Evolutionary conservation across 2,888 invertebrate species (phyloP), one percentile per base, ranked within the genome.

Genomic region (Clistopyga incitator): DNA sequence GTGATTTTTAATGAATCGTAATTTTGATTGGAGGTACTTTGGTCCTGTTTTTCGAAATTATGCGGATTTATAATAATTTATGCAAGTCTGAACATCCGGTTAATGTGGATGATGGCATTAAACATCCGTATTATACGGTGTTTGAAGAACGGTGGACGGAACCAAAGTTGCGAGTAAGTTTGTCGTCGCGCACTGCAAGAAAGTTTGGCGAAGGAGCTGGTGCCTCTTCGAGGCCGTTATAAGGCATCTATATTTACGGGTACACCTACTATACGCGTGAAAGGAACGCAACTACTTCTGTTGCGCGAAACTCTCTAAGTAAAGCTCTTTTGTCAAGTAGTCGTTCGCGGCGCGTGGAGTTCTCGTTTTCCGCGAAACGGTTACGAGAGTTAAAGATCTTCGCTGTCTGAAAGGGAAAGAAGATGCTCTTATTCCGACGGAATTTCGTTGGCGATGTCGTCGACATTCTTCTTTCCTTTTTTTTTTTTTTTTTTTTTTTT

Each of bases 121-220:
- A 13, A 29, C 23, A 54, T 54, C 65, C 4, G 13, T 64, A 34
- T 75, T 75, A 20, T 54, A 23, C 64, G 20, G 18, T 42, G 38
- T 54, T 54, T 18, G 74, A 54, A 76, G 23, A 38, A 42, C 23
- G 61, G 42, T 59, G 59, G 45, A 59, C 8, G 20, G 15, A 13
- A 13, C 34, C 47, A 34, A 54, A 52, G 50, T 54, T 54, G 50
- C 52, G 54, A n/a, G 75, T 18, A 76, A 76, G 50, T 76, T 65
- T 20, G 75, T 54, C 52, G 23, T 52, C 47, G 15, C 52, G 23
- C n/a, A 45, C 10, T 54, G 75, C 42, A 42, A 76, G 25, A 52
- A 42, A 76, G 38, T 65, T 65, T 54, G 23, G 65, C 65, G 25
- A 65, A 65, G 65, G 65, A 65, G 65, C 65, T 42, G 42, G n/a